phyloP scores from a whole-genome alignment of 2,113 vertebrate species.

The human (Homo sapiens) region DNA sequence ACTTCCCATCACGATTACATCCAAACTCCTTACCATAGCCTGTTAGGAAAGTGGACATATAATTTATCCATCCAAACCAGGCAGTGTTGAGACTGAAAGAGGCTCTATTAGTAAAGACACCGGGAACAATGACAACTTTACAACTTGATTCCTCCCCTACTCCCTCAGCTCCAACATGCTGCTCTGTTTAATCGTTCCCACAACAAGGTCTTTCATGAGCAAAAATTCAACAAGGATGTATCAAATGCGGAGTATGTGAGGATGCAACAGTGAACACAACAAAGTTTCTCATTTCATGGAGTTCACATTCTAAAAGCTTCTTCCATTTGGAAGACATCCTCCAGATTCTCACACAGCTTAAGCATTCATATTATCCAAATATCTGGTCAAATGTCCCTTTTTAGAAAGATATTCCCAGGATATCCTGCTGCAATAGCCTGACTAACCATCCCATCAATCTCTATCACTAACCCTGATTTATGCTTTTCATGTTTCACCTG shows the following conservation, averaged over 20 bases:
- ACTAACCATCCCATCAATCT: neutral
- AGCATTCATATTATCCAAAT: no score
- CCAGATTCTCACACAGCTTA: no score
- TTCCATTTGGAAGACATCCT: neutral
- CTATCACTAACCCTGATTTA: neutral
- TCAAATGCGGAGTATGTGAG: neutral
- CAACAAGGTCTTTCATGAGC: neutral
- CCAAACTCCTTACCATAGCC: neutral
- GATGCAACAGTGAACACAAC: neutral
- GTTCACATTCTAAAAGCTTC: neutral
- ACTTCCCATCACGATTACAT: neutral
- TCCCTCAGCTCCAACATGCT: neutral
- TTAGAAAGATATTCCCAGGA: neutral
- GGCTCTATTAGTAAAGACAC: neutral
- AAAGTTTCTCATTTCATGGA: neutral
- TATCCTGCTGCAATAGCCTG: no score
- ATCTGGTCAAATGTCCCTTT: neutral
- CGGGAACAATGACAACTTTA: neutral
- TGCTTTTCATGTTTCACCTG: neutral
- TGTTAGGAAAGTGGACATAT: neutral
- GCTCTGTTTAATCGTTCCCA: neutral
- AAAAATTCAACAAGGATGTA: neutral
- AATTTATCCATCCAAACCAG: neutral
- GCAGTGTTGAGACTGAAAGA: neutral
- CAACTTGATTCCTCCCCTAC: neutral